These are phyloP conservation scores for Caenorhabditis imperialis DNA, from an alignment of 2,888 invertebrate species.

Conservation along the genomic window DNA sequence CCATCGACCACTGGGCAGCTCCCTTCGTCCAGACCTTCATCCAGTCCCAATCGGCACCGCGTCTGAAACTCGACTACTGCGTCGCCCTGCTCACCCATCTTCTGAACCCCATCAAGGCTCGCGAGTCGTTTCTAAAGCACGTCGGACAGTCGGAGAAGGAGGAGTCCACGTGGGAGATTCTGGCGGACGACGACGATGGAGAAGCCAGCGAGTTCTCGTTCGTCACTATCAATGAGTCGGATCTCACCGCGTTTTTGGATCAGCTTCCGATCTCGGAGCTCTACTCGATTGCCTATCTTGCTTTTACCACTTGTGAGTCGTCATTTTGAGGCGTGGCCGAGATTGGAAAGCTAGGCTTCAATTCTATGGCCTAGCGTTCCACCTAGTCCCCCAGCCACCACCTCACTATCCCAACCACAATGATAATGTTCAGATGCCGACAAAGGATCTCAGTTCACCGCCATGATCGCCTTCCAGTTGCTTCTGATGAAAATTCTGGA, in stretches of 20 bases:
- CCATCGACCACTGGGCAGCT: constrained; percentile 70
- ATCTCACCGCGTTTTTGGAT: constrained; percentile 70
- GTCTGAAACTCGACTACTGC: constrained; percentile 70
- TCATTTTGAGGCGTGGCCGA: too few species aligned
- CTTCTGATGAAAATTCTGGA: constrained; percentile 71
- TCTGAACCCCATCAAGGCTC: constrained; percentile 69
- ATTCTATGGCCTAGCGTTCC: neutral
- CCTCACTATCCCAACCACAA: neutral
- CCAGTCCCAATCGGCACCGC: constrained; percentile 57
- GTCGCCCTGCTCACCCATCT: constrained; percentile 72
- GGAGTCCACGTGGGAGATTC: constrained; percentile 65
- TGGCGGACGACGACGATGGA: constrained; percentile 62
- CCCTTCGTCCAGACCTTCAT: constrained; percentile 69
- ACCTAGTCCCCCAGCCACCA: neutral
- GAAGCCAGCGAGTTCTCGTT: constrained; percentile 64
- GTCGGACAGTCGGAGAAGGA: constrained; percentile 59
- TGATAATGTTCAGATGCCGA: constrained; percentile 63
- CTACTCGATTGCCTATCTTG: constrained; percentile 67
- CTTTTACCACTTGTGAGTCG: constrained; percentile 67
- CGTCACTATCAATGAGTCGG: constrained; percentile 69
- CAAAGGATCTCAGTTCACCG: constrained; percentile 65
- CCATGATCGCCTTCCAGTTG: constrained; percentile 71
- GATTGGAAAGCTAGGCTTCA: too few species aligned
- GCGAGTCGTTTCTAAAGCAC: constrained; percentile 65
- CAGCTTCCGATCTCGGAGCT: constrained; percentile 74